These are phyloP conservation scores for Buphagus erythrorhynchus DNA, from an alignment of 2,797 vertebrate species.

Conservation along the genomic window DNA sequence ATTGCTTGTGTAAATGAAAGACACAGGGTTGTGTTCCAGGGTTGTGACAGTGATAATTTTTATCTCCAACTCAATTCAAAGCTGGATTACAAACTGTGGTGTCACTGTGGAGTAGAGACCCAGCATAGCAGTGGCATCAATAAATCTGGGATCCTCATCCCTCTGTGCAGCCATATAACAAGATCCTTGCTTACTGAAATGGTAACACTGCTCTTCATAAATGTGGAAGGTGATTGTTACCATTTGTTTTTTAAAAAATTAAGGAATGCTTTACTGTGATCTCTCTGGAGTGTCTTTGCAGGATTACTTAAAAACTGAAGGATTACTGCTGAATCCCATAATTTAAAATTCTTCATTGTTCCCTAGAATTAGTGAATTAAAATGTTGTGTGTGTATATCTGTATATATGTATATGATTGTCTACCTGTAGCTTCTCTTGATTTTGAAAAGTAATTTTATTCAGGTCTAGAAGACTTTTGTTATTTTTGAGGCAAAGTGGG, in stretches of 20 bases:
- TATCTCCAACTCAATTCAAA: background rate
- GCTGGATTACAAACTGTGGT: background rate
- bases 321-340: background rate
- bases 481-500: background rate
- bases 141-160: background rate
- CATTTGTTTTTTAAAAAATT: background rate
- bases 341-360: background rate
- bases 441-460: conserved; percentile 22
- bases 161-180: background rate
- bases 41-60: background rate
- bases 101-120: background rate
- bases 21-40: background rate
- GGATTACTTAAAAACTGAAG: background rate
- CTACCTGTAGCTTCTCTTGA: background rate
- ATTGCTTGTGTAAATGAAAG: background rate
- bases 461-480: background rate
- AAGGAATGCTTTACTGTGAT: background rate
- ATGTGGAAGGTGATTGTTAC: background rate
- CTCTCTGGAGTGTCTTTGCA: background rate
- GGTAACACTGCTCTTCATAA: background rate
- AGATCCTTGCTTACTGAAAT: background rate
- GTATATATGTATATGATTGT: background rate
- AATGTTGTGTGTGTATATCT: background rate
- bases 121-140: background rate
- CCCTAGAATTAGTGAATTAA: background rate